A percentile compares a stretch with the other conserved stretches of the same genome.
Conservation (phyloP, 2,113 vertebrate species). For the Hystrix cristata region DNA sequence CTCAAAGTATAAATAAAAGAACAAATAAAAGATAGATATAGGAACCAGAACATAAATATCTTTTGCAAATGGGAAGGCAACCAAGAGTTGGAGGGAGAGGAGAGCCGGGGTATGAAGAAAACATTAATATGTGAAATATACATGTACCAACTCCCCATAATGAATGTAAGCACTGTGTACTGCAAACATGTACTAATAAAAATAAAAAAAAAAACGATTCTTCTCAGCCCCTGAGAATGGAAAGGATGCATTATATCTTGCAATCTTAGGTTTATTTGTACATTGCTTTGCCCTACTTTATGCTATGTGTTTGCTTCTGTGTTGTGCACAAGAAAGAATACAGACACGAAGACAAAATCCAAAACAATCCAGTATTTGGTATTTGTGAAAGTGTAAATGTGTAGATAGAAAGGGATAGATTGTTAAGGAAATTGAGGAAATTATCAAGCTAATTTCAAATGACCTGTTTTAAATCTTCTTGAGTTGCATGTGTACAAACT, state of each 20-base stretch:
- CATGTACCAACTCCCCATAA: not conserved
- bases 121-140: not conserved
- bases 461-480: not conserved
- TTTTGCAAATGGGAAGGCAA: not conserved
- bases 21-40: not conserved
- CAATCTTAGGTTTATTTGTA: not conserved
- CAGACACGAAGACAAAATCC: not conserved
- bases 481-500: not conserved
- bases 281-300: not conserved
- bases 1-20: not conserved
- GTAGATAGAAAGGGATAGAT: not conserved
- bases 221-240: not conserved
- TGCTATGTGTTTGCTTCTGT: not conserved
- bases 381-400: not conserved
- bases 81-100: not conserved
- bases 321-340: not conserved
- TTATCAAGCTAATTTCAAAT: not conserved
- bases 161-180: not conserved
- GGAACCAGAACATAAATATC: not conserved
- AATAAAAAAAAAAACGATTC: not conserved
- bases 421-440: not conserved
- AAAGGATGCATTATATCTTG: not conserved
- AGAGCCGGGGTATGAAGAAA: not conserved
- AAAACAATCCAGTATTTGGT: not conserved
- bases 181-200: not conserved